Evolutionary conservation across 2,797 vertebrate genomes (phyloP), one percentile per base, ranked within the genome.

Genomic region (Xiphophorus birchmanni): DNA sequence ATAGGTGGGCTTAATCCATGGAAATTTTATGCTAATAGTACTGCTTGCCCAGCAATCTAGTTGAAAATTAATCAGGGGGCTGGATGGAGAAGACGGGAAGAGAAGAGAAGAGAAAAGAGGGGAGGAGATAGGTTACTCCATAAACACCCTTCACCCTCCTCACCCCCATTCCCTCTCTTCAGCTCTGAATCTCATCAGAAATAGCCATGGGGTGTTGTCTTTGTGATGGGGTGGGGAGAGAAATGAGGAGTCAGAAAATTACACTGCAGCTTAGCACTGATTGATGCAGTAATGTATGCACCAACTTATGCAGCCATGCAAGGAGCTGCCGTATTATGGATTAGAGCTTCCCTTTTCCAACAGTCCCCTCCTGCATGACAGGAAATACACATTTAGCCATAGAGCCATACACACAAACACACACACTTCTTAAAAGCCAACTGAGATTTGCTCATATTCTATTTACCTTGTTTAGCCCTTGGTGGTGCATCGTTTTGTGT

Each of bases 11-110:
- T 91, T 95, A 95, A 96, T 95, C 94, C 95, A 96, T 96, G 95
- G 94, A 96, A 95, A 96, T 96, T 91, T 93, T 95, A 96, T 96
- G 96, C 94, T 96, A 97, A 96, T 96, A 94, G 91, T 88, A 91
- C 92, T 92, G 94, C 95, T 89, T 91, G 95, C 94, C 94, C 92
- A 93, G 94, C 94, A 94, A 92, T 96, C 94, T 94, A 93, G 93
- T 94, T 92, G 90, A 94, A 95, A 96, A 96, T 96, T 96, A 96
- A 97, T 96, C 95, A 96, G 93, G 76, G 90, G 78, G 89, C 83
- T 85, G 81, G 91, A 92, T 81, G 81, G 84, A 91, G 81, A 87
- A 82, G 74, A 77, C 21, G 37, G 82, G 82, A 91, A 78, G 87
- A 81, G 65, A 77, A 42, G 79, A 79, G 80, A 76, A 79, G 76